Conservation (phyloP, 2,113 vertebrate genomes). For the Eulacestoma nigropectus region DNA sequence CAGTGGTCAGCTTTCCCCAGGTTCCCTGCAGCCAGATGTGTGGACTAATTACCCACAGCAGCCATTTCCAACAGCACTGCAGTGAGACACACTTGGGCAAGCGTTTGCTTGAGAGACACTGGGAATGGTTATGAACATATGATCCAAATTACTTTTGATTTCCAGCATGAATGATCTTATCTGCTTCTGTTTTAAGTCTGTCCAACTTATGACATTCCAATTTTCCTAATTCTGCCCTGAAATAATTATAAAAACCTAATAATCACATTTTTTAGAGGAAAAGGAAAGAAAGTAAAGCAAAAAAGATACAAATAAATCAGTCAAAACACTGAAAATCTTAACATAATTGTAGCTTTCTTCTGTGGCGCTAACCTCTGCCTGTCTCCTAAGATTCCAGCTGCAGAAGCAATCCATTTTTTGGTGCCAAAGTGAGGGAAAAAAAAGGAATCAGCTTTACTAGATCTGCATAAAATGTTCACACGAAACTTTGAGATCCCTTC, state of each 20-base stretch:
- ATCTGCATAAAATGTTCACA: neutral
- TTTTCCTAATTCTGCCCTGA: slow-evolving; percentile 39
- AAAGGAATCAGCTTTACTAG: neutral
- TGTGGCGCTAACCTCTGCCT: neutral
- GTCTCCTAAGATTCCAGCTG: slow-evolving; percentile 3
- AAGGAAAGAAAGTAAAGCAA: neutral
- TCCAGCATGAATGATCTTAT: slow-evolving; percentile 46
- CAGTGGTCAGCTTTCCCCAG: neutral
- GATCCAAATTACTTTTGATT: slow-evolving; percentile 48
- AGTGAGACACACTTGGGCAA: neutral
- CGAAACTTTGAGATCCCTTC: neutral
- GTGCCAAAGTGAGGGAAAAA: neutral
- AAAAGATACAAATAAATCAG: neutral
- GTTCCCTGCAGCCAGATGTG: slow-evolving; percentile 19
- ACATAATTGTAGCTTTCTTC: neutral
- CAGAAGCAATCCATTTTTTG: neutral
- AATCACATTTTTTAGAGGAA: neutral
- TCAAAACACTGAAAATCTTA: neutral
- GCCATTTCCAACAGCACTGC: neutral
- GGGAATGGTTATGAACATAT: slow-evolving; percentile 25
- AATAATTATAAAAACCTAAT: slow-evolving; percentile 15
- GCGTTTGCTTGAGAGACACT: neutral
- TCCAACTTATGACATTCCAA: neutral
- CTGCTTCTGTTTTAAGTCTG: slow-evolving; percentile 39
- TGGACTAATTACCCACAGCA: neutral